phyloP scores from a whole-genome alignment of 1,140 invertebrate species.

The Pogonus chalceus region DNA sequence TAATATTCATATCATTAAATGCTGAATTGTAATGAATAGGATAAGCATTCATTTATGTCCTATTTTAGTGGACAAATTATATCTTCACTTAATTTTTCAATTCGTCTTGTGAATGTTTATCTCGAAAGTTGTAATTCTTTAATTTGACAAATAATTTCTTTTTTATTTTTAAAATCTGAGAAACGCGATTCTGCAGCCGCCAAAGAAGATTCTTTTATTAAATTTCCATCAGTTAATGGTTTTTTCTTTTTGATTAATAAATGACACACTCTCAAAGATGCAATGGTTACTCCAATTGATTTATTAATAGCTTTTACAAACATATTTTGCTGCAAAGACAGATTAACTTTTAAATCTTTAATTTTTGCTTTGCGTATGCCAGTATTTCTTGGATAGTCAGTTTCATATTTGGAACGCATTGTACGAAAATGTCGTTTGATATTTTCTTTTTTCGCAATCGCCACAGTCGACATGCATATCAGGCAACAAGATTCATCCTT shows the following conservation, averaged over 20 bases:
- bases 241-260: slow-evolving; percentile 11
- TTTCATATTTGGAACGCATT: too few relatives aligned
- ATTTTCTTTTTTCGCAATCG: too few relatives aligned
- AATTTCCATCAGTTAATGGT: slow-evolving; percentile 10
- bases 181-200: slow-evolving; percentile 8
- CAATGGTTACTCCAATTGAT: slow-evolving; percentile 8
- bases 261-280: slow-evolving; percentile 11
- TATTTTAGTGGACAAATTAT: not conserved
- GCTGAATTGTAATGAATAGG: slow-evolving; percentile 13
- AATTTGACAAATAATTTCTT: slow-evolving; percentile 10
- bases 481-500: too few relatives aligned
- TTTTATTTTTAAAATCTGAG: slow-evolving; percentile 13
- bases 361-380: too few relatives aligned
- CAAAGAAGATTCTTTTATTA: slow-evolving; percentile 12
- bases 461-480: too few relatives aligned
- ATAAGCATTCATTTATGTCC: not conserved
- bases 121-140: slow-evolving; percentile 11
- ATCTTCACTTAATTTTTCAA: too few relatives aligned
- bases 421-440: too few relatives aligned
- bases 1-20: slow-evolving; percentile 10
- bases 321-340: slow-evolving; percentile 7
- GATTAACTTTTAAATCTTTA: slow-evolving; percentile 18
- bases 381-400: too few relatives aligned
- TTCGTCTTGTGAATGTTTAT: too few relatives aligned
- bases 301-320: slow-evolving; percentile 11